These are phyloP conservation scores for Luperina nickerlii DNA, from an alignment of 2,888 invertebrate species.

Conservation along the genomic window DNA sequence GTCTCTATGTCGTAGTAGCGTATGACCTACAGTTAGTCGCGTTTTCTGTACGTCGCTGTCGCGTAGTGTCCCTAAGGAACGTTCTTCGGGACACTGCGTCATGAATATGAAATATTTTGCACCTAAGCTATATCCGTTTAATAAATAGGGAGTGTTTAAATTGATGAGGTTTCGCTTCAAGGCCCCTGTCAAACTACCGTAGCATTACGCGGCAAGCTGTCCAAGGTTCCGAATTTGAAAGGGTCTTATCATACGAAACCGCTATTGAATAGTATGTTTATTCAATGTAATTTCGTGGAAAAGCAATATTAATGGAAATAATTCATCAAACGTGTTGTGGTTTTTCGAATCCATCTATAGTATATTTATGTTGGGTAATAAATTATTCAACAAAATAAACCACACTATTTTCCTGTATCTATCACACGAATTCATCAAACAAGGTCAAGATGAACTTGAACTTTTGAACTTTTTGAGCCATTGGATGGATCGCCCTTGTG, in stretches of 20 bases:
- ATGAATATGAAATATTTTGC: conserved; percentile 26
- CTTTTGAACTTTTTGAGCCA: conserved; percentile 1
- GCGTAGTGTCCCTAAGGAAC: not conserved
- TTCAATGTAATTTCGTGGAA: conserved; percentile 20
- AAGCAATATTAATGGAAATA: conserved; percentile 16
- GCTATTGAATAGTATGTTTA: conserved; percentile 32
- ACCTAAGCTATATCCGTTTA: not conserved
- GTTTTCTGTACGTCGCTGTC: not conserved
- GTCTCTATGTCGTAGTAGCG: not conserved
- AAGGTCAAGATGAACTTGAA: conserved; percentile 44
- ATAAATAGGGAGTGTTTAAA: conserved; percentile 49
- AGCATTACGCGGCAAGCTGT: conserved; percentile 45
- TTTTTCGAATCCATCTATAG: conserved; percentile 4
- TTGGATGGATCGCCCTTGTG: conserved; percentile 10
- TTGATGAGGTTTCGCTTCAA: conserved; percentile 48
- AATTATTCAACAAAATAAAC: conserved; percentile 6
- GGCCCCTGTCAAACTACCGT: conserved; percentile 39
- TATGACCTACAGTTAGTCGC: not conserved
- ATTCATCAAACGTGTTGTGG: not conserved
- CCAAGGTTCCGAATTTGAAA: conserved; percentile 58
- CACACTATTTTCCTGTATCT: conserved; percentile 32
- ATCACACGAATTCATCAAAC: conserved; percentile 12
- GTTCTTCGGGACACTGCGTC: not conserved
- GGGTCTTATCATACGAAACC: conserved; percentile 50
- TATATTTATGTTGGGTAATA: conserved; percentile 1